Evolutionary conservation across 2,797 vertebrate species (phyloP).

Genomic region (Crocidura indochinensis): DNA sequence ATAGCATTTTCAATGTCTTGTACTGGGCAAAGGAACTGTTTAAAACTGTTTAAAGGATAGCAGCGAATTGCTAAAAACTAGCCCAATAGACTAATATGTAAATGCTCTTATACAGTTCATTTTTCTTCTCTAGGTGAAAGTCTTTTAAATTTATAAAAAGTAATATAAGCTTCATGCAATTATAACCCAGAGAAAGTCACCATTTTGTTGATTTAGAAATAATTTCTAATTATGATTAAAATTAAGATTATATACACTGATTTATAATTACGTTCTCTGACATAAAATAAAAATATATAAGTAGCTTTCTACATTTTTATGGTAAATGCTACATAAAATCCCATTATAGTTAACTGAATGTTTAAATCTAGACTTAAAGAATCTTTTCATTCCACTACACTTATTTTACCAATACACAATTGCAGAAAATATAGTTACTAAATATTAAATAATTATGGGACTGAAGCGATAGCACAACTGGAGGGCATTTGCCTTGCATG

Average conservation of each 20-base stretch:
- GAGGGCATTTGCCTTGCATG: too few species aligned
- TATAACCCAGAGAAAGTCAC: neutral
- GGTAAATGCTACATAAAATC: conserved; percentile 35
- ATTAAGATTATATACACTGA: conserved; percentile 41
- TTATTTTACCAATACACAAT: conserved; percentile 33
- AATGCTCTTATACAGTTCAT: neutral
- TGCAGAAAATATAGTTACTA: neutral
- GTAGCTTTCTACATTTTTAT: conserved; percentile 56
- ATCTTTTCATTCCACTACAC: conserved; percentile 20
- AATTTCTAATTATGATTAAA: conserved; percentile 32
- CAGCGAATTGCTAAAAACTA: conserved; percentile 46
- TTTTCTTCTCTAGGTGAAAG: conserved; percentile 58
- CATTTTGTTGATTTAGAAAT: conserved; percentile 46
- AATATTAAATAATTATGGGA: too few species aligned
- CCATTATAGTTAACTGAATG: conserved; percentile 27
- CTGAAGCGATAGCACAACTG: too few species aligned
- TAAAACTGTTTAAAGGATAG: too few species aligned
- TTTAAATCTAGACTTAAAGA: neutral
- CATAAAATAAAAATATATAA: conserved; percentile 45
- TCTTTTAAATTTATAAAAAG: conserved; percentile 59
- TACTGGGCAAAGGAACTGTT: neutral
- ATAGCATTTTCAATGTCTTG: conserved; percentile 43
- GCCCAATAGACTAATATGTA: neutral
- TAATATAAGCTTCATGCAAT: conserved; percentile 36
- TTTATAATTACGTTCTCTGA: conserved; percentile 38